Evolutionary conservation across 2,888 invertebrate genomes (phyloP).

Genomic region (Sarcophaga caerulescens): DNA sequence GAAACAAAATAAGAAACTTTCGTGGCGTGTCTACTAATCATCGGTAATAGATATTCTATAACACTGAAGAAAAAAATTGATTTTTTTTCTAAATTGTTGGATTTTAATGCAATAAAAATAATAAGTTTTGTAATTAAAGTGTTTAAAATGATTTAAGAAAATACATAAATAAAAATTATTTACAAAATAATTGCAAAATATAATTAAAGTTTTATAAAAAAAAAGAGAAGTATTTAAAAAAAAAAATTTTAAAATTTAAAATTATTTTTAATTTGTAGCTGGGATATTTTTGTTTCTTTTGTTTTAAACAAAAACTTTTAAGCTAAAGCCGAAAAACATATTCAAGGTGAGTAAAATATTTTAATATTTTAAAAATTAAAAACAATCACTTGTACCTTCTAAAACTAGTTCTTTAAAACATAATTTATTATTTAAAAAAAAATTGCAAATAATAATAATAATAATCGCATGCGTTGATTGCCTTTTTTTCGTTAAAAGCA

Average conservation of each 20-base stretch:
- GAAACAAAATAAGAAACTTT: conserved; percentile 53
- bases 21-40: conserved; percentile 63
- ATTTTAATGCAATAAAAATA: conserved; percentile 12
- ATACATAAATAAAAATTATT: neutral
- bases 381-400: conserved; percentile 41
- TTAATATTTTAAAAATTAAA: neutral
- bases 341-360: conserved; percentile 62
- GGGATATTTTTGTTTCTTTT: conserved; percentile 35
- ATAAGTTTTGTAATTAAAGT: neutral
- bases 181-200: neutral
- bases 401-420: conserved; percentile 62
- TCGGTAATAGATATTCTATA: conserved; percentile 56
- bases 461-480: neutral
- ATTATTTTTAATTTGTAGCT: conserved; percentile 35
- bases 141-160: neutral
- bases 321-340: conserved; percentile 4
- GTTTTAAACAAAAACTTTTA: conserved; percentile 22
- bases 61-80: neutral
- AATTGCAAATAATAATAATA: neutral
- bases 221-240: no score
- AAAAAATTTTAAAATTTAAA: neutral
- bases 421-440: conserved; percentile 46
- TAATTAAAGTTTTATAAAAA: conserved; percentile 1
- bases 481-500: no score
- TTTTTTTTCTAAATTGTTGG: neutral